Percentiles rank a stretch among this genome's conserved stretches.
Conservation (phyloP, 2,113 vertebrate species). For the Dasyprocta punctata region DNA sequence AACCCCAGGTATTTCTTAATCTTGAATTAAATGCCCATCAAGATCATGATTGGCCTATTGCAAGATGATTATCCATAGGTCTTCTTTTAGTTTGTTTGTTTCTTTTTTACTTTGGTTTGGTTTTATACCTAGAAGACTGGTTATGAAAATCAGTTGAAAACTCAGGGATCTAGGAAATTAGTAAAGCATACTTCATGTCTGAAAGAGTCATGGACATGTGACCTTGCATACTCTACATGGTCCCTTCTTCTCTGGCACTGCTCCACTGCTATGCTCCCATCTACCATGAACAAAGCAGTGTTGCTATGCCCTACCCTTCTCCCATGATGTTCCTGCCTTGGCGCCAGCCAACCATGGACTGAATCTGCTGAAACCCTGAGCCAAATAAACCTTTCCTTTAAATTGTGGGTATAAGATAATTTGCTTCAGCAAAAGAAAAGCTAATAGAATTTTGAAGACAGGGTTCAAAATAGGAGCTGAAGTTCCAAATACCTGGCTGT, state of each 20-base stretch:
- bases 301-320: neutral
- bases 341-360: no score
- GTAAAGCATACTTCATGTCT: neutral
- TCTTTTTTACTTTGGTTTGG: neutral
- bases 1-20: neutral
- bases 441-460: neutral
- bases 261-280: neutral
- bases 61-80: neutral
- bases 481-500: neutral
- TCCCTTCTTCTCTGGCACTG: neutral
- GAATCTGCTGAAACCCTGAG: neutral
- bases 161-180: neutral
- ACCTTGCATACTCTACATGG: neutral
- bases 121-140: neutral
- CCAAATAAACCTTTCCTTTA: neutral
- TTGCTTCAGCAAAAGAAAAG: neutral
- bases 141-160: neutral
- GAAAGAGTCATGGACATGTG: neutral
- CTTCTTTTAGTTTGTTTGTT: neutral
- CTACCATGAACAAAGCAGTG: neutral
- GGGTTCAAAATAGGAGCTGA: neutral
- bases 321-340: neutral
- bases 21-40: neutral
- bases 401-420: neutral
- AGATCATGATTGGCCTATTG: neutral